phyloP scores from a whole-genome alignment of 2,113 vertebrate species.

The Circaetus gallicus region DNA sequence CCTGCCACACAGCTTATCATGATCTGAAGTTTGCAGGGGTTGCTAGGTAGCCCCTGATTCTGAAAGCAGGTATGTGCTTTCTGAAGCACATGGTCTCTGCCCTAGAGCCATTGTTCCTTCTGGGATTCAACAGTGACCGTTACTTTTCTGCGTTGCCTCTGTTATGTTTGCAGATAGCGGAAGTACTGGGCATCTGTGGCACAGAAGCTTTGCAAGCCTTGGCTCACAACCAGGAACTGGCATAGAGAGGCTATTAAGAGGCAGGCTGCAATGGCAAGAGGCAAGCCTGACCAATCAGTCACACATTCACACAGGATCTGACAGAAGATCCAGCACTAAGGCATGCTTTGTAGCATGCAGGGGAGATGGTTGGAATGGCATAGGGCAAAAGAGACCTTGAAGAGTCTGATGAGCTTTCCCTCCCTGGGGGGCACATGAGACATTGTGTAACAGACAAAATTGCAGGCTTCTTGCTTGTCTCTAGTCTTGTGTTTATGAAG shows the following conservation, averaged over 20 bases:
- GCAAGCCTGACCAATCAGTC: neutral
- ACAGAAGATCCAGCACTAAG: neutral
- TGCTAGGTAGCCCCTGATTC: neutral
- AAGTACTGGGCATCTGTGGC: neutral
- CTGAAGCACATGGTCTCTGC: neutral
- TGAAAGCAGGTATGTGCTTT: neutral
- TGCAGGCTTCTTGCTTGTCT: neutral
- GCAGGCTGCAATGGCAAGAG: neutral
- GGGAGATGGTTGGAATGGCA: neutral
- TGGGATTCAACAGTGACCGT: neutral
- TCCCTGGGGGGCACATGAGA: neutral
- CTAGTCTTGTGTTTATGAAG: neutral
- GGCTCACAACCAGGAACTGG: neutral
- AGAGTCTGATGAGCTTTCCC: neutral
- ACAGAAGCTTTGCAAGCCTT: neutral
- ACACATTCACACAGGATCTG: neutral
- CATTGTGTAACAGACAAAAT: neutral
- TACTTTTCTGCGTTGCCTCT: neutral
- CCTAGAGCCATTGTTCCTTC: neutral
- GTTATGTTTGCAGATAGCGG: neutral
- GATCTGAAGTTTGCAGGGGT: neutral
- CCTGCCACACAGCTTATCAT: rapidly evolving
- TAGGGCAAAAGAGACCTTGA: neutral
- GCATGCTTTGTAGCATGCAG: neutral
- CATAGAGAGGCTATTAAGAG: neutral